Conservation (phyloP, 2,888 invertebrate species). For the Andrena praecox region DNA sequence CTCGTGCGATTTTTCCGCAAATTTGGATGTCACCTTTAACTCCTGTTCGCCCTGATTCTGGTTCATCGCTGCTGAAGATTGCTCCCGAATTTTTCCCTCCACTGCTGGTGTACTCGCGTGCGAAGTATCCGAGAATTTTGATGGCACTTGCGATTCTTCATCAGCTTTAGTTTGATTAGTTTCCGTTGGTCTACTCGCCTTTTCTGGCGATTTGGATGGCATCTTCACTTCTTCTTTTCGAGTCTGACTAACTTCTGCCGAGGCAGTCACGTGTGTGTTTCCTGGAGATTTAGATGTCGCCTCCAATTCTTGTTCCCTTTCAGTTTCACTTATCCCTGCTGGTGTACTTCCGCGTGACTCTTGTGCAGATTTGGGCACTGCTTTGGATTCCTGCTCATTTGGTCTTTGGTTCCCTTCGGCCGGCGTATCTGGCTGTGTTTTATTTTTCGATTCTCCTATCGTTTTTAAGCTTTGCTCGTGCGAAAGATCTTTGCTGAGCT, state of each 20-base stretch:
- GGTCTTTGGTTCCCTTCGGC: neutral
- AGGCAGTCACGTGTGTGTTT: neutral
- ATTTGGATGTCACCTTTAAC: neutral
- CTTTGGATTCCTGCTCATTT: constrained; percentile 12
- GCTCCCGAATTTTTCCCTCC: neutral
- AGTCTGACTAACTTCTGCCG: neutral
- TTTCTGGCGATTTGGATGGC: constrained; percentile 16
- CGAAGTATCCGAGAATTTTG: neutral
- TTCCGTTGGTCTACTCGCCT: constrained; percentile 21
- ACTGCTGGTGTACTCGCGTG: neutral
- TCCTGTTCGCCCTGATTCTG: neutral
- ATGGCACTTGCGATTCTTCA: neutral
- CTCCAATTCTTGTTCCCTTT: constrained; percentile 10
- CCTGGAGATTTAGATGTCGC: constrained; percentile 7
- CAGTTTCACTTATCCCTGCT: neutral
- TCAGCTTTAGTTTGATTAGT: neutral
- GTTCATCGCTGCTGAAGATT: neutral
- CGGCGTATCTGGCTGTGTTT: neutral
- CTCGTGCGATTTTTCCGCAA: constrained; percentile 7
- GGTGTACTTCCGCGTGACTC: constrained; percentile 9
- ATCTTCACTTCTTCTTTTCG: neutral
- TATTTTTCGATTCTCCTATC: constrained; percentile 33
- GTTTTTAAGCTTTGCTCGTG: constrained; percentile 30
- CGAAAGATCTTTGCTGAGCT: neutral
- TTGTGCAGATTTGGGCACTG: neutral